phyloP scores from a whole-genome alignment of 2,113 vertebrate species.

The Lophura nycthemera region DNA sequence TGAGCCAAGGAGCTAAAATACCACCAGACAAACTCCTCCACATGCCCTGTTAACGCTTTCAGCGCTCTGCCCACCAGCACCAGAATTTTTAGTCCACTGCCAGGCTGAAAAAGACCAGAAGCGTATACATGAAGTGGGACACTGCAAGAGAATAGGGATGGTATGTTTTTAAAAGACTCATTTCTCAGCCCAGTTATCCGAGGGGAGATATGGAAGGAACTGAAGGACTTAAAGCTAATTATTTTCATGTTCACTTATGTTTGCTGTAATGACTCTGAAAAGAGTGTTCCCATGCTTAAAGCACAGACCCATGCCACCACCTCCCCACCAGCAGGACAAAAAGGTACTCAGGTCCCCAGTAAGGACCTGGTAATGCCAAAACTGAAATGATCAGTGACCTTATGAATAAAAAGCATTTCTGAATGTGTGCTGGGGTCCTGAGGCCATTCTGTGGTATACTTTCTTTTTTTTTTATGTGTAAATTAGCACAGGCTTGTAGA shows the following conservation, averaged over 20 bases:
- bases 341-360: accelerated
- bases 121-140: not conserved
- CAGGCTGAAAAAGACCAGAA: not conserved
- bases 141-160: not conserved
- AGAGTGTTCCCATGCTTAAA: not conserved
- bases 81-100: not conserved
- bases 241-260: not conserved
- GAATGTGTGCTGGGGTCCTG: not conserved
- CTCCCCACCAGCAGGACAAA: accelerated
- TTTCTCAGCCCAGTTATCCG: not conserved
- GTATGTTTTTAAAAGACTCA: not conserved
- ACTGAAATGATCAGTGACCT: too few relatives aligned
- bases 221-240: not conserved
- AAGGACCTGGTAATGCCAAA: not conserved
- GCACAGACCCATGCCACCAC: not conserved
- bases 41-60: not conserved
- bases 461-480: not conserved
- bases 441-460: not conserved
- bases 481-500: not conserved
- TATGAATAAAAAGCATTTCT: too few relatives aligned
- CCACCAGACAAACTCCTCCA: not conserved
- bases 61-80: not conserved
- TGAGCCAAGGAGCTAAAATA: not conserved
- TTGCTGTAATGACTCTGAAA: not conserved
- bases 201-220: not conserved